phyloP scores from a whole-genome alignment of 1,140 invertebrate species.

The Drosophila truncata region DNA sequence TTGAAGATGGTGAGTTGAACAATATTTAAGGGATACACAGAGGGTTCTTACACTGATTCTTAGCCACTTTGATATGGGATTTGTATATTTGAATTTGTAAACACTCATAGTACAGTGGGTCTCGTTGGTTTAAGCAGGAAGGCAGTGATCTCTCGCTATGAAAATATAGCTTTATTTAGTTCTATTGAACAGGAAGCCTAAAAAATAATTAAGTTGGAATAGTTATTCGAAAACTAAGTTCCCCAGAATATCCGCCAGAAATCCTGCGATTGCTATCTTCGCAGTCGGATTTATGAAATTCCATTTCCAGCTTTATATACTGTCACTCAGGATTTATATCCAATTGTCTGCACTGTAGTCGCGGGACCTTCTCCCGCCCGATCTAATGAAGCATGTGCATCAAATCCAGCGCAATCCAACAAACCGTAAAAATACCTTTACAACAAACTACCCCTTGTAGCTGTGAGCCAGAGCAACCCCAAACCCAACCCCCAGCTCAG shows the following conservation, averaged over 20 bases:
- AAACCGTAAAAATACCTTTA: conserved; percentile 71
- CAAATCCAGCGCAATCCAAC: conserved; percentile 61
- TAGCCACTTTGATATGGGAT: conserved; percentile 52
- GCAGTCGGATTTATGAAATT: conserved; percentile 11
- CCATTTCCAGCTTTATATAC: conserved; percentile 20
- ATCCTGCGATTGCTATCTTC: conserved; percentile 19
- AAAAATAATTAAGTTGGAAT: background rate
- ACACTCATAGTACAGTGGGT: conserved; percentile 8
- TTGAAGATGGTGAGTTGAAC: conserved; percentile 90
- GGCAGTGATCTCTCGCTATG: no score
- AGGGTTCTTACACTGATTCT: conserved; percentile 28
- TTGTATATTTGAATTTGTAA: conserved; percentile 51
- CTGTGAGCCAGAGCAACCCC: conserved; percentile 7
- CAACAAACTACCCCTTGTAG: conserved; percentile 52
- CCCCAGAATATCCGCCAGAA: background rate
- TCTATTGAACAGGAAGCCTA: background rate
- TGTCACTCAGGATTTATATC: conserved; percentile 41
- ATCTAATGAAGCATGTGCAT: conserved; percentile 69
- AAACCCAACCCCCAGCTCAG: conserved; percentile 6
- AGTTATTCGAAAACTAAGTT: background rate
- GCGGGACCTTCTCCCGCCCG: conserved; percentile 13
- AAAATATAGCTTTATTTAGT: no score
- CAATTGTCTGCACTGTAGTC: conserved; percentile 19
- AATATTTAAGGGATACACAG: conserved; percentile 9
- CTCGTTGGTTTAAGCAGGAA: background rate